Evolutionary conservation across 2,113 vertebrate species (phyloP).

Genomic region (Tragelaphus strepsiceros): DNA sequence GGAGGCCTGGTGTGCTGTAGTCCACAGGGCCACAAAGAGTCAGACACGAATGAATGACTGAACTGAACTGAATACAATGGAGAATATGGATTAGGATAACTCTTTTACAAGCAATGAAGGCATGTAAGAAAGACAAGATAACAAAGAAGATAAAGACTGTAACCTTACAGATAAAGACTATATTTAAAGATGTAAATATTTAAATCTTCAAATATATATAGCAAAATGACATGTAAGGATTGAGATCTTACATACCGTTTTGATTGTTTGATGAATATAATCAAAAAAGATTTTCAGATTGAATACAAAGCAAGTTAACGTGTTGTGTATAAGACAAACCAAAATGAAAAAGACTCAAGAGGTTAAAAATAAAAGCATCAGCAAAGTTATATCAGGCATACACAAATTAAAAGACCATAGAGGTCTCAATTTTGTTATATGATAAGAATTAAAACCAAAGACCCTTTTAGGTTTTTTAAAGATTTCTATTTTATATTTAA

Average conservation of each 20-base stretch:
- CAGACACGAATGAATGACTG: not conserved
- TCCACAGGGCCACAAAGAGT: no score
- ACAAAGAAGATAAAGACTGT: not conserved
- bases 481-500: not conserved
- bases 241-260: not conserved
- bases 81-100: not conserved
- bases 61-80: not conserved
- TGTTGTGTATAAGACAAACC: not conserved
- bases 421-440: not conserved
- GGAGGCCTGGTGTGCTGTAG: no score
- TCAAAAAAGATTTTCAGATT: not conserved
- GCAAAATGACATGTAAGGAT: not conserved
- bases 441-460: not conserved
- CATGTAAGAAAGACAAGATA: not conserved
- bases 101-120: not conserved
- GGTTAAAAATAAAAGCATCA: not conserved
- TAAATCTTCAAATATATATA: not conserved
- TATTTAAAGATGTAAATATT: not conserved
- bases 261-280: not conserved
- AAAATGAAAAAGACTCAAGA: not conserved
- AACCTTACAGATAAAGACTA: not conserved
- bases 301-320: not conserved
- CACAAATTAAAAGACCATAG: not conserved
- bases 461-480: not conserved
- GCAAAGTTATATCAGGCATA: not conserved